A percentile compares a stretch with the other conserved stretches of the same genome.
These are phyloP conservation scores for Drosophila watanabei DNA, from an alignment of 1,140 invertebrate species.

Conservation along the genomic window DNA sequence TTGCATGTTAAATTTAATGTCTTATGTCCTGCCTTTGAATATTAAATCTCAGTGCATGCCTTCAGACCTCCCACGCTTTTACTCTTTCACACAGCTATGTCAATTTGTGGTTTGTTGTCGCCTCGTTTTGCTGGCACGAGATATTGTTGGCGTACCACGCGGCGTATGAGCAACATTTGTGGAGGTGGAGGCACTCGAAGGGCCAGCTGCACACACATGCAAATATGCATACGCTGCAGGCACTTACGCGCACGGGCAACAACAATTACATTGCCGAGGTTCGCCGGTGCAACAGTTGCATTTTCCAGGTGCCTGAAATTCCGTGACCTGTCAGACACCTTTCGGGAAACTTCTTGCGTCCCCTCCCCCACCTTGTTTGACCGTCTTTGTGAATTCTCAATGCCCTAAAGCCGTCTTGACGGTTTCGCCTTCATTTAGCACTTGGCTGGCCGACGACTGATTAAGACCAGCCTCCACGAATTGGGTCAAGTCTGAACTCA, in stretches of 20 bases:
- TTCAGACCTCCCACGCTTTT: too few relatives aligned
- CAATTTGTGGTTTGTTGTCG: conserved; percentile 48
- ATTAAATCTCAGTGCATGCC: background rate
- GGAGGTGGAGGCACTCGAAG: conserved; percentile 14
- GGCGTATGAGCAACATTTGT: conserved; percentile 47
- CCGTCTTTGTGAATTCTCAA: conserved; percentile 30
- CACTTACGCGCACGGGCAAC: conserved; percentile 14
- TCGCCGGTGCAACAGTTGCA: conserved; percentile 35
- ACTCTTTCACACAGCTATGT: conserved; percentile 31
- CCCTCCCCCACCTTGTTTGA: background rate
- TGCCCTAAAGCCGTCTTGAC: conserved; percentile 4
- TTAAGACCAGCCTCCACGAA: conserved; percentile 22
- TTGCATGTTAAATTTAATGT: background rate
- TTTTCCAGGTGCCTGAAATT: conserved; percentile 18
- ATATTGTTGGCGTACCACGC: conserved; percentile 30
- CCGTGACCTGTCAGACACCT: conserved; percentile 26
- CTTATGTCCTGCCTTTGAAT: background rate
- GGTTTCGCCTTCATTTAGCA: conserved; percentile 21
- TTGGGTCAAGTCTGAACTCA: conserved; percentile 33
- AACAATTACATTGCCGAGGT: conserved; percentile 35
- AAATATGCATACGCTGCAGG: conserved; percentile 39
- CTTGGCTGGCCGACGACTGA: background rate
- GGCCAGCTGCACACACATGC: conserved; percentile 20
- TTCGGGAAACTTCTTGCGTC: background rate
- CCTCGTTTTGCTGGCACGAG: conserved; percentile 18